Base-by-base conservation (phyloP, 2,888 invertebrate species). In the Stomorhina lunata region DNA sequence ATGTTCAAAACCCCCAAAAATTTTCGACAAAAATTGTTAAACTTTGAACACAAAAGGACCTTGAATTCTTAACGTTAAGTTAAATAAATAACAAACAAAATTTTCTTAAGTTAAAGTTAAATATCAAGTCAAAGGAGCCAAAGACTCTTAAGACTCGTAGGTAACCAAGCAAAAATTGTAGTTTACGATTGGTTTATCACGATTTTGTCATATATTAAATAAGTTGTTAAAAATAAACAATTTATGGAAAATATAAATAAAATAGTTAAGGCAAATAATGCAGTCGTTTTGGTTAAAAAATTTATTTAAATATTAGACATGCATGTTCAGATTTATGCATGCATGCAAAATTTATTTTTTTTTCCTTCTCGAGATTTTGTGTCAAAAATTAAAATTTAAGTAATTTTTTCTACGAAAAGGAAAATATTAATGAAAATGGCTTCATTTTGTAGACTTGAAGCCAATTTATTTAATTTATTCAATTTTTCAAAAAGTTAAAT, bases 201-300 rank as follows among this genome's bases (percentile, higher is more conserved):
- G 82, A 75, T 76, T 75, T 66, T 79, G 66, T 76, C 75, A 61
- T 79, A 59, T 71, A 79, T 82, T 79, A 75, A 66, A 66, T 75
- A 76, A 82, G 79, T 82, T 82, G 82, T 76, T 66, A 76, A 55
- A 69, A 25, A 3, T 27, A n/a, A 2, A 73, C 59, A 55, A 55
- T 75, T 69, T 37, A 27, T 73, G n/a, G 32, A 45, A 32, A 78
- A 61, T 6, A n/a, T 40, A 32, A 43, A n/a, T 25, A 76, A 65
- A 37, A 6, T 2, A 0, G 15, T 40, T 32, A 32, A 15, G 12
- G 17, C 43, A 15, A 2, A 2, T 53, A 48, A 12, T 25, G 20
- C 27, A 37, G 22, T 17, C 4, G 12, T 25, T 45, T 9, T 5
- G 0, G 1, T 15, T 1, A 43, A 43, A 17, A 37, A 37, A 37